phyloP scores from a whole-genome alignment of 2,797 vertebrate genomes.

The Aeoliscus strigatus region DNA sequence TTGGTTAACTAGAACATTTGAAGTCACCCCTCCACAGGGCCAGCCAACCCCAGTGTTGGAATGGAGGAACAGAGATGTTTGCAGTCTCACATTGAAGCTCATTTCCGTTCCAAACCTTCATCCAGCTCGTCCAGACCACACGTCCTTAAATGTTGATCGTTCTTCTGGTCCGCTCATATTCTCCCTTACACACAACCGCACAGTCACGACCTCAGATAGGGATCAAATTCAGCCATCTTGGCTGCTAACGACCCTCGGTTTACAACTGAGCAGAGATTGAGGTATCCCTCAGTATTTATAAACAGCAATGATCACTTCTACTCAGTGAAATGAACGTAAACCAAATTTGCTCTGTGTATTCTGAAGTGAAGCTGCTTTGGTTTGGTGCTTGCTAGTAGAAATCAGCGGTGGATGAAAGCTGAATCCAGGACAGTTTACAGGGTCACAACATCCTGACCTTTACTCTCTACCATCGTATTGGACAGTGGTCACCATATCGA shows the following conservation, averaged over 20 bases:
- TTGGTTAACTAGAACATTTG: conserved; percentile 44
- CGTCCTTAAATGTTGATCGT: conserved; percentile 58
- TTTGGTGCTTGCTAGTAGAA: conserved; percentile 41
- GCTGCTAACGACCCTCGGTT: conserved; percentile 63
- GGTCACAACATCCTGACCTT: no score
- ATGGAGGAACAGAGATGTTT: conserved; percentile 32
- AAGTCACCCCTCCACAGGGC: conserved; percentile 35
- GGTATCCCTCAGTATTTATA: conserved; percentile 62
- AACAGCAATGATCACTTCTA: conserved; percentile 67
- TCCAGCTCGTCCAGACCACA: conserved; percentile 70
- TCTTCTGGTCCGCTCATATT: conserved; percentile 54
- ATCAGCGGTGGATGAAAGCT: no score
- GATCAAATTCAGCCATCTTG: conserved; percentile 60
- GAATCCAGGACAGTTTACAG: no score
- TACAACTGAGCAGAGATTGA: conserved; percentile 48
- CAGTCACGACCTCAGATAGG: conserved; percentile 60
- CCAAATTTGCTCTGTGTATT: no score
- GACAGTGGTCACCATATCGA: no score
- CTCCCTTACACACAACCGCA: conserved; percentile 41
- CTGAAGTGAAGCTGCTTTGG: conserved; percentile 54
- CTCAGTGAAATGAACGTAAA: conserved; percentile 61
- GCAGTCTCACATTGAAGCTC: conserved; percentile 52
- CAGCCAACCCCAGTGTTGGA: conserved; percentile 43
- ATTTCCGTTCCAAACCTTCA: conserved; percentile 70
- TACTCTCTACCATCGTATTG: no score